Conservation (phyloP, 2,888 invertebrate genomes). For the Tenthredo distinguenda region DNA sequence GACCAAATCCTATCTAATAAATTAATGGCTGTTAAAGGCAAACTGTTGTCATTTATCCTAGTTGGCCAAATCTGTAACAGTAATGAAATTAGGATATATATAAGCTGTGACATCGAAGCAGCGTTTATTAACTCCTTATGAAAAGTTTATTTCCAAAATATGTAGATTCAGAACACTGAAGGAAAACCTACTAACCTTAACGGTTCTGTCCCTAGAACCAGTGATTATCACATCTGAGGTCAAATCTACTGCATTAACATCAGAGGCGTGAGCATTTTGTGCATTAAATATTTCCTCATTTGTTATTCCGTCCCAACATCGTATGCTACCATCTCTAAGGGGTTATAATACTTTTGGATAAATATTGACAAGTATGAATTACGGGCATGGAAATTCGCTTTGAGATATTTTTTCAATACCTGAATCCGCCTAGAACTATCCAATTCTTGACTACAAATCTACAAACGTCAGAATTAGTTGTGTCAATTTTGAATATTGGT, state of each 20-base stretch:
- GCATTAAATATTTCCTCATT: slow-evolving; percentile 66
- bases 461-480: slow-evolving; percentile 75
- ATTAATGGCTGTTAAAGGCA: slow-evolving; percentile 64
- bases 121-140: background rate
- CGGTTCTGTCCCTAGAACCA: slow-evolving; percentile 77
- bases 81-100: background rate
- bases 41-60: slow-evolving; percentile 56
- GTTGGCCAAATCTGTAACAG: slow-evolving; percentile 63
- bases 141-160: slow-evolving; percentile 50
- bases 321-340: slow-evolving; percentile 77
- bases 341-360: slow-evolving; percentile 35
- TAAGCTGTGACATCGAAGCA: too few species aligned
- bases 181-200: slow-evolving; percentile 74
- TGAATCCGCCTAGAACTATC: slow-evolving; percentile 77
- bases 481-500: slow-evolving; percentile 63
- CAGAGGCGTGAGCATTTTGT: slow-evolving; percentile 72
- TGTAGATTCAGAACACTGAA: background rate
- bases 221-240: slow-evolving; percentile 74
- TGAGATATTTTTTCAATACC: slow-evolving; percentile 66
- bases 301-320: slow-evolving; percentile 71
- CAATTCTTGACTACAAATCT: slow-evolving; percentile 77
- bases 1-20: slow-evolving; percentile 79
- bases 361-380: background rate
- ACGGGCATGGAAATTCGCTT: background rate
- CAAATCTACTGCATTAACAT: slow-evolving; percentile 78